Evolutionary conservation across 2,113 vertebrate species (phyloP), one percentile per base, ranked within the genome.

Genomic region (Amphiprion ocellaris): DNA sequence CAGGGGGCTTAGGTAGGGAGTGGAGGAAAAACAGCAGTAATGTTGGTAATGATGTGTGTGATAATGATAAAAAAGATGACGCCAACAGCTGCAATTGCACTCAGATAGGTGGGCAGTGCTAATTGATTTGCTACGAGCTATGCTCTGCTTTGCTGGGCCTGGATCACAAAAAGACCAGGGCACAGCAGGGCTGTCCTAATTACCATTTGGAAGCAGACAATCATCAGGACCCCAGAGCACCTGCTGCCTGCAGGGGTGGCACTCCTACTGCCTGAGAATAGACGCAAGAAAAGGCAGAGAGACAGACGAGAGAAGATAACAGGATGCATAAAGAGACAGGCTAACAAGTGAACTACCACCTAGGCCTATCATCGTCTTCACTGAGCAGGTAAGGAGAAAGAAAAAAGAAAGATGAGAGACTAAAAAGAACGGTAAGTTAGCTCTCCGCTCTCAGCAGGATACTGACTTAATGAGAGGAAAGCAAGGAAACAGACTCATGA

Each of bases 111-210:
- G 84, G 79, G 84, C 87, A 77, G 46, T 39, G 58, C 74, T 88
- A 87, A 90, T 85, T 92, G 86, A 91, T 85, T 78, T 58, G 62
- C 71, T 71, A 83, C 11, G 66, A 74, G 83, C 69, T 81, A 53
- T 46, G 75, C 77, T 79, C 66, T 56, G 79, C 61, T 77, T 74
- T 74, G 68, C 73, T 17, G 56, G 30, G 60, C 77, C 75, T 75
- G 52, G 1, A 76, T 69, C 68, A 55, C 44, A 54, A 80, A 89
- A 86, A 87, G 86, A 87, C 67, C 91, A 73, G 28, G 54, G 56
- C 87, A 21, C 91, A 90, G 90, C 79, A 55, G 85, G 89, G 62
- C 64, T 70, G 88, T 81, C 77, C 78, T 87, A 86, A 93, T 92
- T 90, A 87, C 69, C 83, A 87, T 79, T 90, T 85, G 77, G 85